These are phyloP conservation scores for Nomada goodeniana DNA, from an alignment of 2,888 invertebrate species.

Conservation along the genomic window DNA sequence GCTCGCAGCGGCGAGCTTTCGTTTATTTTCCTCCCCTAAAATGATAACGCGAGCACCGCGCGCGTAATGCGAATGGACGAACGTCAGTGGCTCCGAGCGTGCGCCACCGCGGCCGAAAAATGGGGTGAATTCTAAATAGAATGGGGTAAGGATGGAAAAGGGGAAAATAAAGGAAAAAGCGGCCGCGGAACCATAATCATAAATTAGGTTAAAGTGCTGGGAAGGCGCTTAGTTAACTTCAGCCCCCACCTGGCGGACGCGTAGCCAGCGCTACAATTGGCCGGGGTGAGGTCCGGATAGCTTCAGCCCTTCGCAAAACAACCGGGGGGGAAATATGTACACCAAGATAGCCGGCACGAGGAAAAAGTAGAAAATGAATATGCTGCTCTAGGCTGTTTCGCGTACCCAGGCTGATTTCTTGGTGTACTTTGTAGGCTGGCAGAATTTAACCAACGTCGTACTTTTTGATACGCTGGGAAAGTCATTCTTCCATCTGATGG, in stretches of 20 bases:
- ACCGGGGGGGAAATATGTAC: conserved; percentile 69
- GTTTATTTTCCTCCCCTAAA: conserved; percentile 45
- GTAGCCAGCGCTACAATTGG: conserved; percentile 62
- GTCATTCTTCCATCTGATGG: too few relatives aligned
- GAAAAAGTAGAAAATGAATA: conserved; percentile 47
- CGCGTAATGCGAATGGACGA: conserved; percentile 61
- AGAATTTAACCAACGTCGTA: too few relatives aligned
- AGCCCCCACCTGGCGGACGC: conserved; percentile 39
- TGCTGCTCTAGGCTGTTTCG: conserved; percentile 50
- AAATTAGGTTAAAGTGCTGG: conserved; percentile 80
- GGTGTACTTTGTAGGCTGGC: conserved; percentile 1
- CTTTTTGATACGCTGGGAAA: too few relatives aligned
- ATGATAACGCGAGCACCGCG: conserved; percentile 51
- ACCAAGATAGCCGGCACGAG: conserved; percentile 25
- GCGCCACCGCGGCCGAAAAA: conserved; percentile 61
- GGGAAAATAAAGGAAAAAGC: conserved; percentile 52
- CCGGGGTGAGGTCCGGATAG: conserved; percentile 58
- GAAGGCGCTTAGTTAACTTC: conserved; percentile 77
- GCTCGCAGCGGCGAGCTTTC: conserved; percentile 39
- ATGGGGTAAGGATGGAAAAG: conserved; percentile 10
- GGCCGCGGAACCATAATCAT: conserved; percentile 76
- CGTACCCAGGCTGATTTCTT: conserved; percentile 27
- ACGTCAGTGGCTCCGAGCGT: conserved; percentile 29
- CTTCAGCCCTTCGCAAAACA: conserved; percentile 70
- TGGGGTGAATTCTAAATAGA: conserved; percentile 57